Percentiles rank a stretch among this genome's conserved stretches.
Conservation (phyloP, 2,113 vertebrate species). For the Thamnophis sirtalis region DNA sequence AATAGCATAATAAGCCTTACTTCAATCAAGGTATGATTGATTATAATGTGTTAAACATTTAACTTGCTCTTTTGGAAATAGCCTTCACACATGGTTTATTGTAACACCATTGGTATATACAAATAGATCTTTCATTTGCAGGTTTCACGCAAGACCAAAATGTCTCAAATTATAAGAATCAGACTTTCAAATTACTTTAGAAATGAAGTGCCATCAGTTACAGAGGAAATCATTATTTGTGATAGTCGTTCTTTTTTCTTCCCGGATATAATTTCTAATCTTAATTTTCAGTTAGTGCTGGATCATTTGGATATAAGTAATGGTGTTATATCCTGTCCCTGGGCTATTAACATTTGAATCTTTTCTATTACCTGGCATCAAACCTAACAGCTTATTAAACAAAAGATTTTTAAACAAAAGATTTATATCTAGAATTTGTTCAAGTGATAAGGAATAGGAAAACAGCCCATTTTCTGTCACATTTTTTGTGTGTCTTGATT, state of each 20-base stretch:
- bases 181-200: neutral
- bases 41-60: neutral
- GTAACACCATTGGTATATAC: neutral
- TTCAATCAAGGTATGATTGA: neutral
- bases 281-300: slow-evolving; percentile 27
- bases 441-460: neutral
- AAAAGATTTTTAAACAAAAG: neutral
- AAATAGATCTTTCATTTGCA: neutral
- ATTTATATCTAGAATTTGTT: neutral
- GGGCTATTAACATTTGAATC: slow-evolving; percentile 19
- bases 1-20: neutral
- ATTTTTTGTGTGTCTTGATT: neutral
- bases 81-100: neutral
- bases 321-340: slow-evolving; percentile 27
- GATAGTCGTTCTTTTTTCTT: neutral
- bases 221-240: slow-evolving; percentile 7
- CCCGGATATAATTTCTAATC: slow-evolving; percentile 24
- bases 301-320: slow-evolving; percentile 28
- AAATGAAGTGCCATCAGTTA: neutral
- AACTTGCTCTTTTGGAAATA: neutral
- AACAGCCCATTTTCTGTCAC: neutral
- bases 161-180: neutral
- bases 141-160: neutral
- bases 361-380: accelerated
- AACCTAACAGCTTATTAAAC: neutral